These are phyloP conservation scores for Coracopsis vasa DNA, from an alignment of 2,113 vertebrate genomes.

Conservation along the genomic window DNA sequence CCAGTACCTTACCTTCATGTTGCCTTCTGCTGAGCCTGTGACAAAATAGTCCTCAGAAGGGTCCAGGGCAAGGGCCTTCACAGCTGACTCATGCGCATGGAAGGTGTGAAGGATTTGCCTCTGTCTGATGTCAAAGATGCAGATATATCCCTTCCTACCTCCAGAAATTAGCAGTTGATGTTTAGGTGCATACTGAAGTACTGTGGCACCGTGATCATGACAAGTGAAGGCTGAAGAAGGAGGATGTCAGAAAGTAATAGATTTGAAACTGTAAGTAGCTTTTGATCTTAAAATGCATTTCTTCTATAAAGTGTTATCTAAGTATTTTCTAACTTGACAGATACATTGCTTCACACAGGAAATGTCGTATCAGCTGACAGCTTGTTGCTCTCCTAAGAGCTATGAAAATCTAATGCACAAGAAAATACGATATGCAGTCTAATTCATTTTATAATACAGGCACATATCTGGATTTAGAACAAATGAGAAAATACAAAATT, in stretches of 20 bases:
- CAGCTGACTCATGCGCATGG: conserved; percentile 94
- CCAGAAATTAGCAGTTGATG: conserved; percentile 94
- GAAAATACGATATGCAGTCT: neutral
- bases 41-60: conserved; percentile 91
- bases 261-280: neutral
- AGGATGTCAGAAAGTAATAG: neutral
- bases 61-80: conserved; percentile 93
- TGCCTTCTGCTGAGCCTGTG: conserved; percentile 95
- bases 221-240: conserved; percentile 87
- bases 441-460: neutral
- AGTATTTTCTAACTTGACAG: neutral
- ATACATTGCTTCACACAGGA: neutral
- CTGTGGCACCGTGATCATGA: conserved; percentile 95
- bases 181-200: conserved; percentile 93
- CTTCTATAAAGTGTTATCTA: neutral
- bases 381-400: neutral
- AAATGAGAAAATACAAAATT: neutral
- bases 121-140: conserved; percentile 95
- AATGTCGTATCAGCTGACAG: neutral
- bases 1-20: conserved; percentile 88
- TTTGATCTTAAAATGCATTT: neutral
- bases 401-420: neutral
- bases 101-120: conserved; percentile 91
- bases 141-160: conserved; percentile 90
- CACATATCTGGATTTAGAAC: neutral